phyloP scores from a whole-genome alignment of 2,797 vertebrate species.

The Malurus leucopterus region DNA sequence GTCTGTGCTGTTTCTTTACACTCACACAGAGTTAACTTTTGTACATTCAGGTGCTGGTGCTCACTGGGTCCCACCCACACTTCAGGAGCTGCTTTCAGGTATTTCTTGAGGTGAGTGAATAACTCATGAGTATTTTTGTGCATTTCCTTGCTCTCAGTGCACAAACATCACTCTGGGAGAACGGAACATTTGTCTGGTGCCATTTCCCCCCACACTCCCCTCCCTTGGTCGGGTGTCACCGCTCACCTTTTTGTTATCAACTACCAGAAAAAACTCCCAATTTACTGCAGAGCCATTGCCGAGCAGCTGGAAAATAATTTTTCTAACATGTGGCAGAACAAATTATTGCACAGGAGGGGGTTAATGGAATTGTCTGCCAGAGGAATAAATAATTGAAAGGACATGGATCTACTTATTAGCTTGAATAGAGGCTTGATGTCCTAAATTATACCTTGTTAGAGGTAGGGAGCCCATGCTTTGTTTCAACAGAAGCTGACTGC shows the following conservation, averaged over 20 bases:
- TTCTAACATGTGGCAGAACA: conserved; percentile 62
- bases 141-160: neutral
- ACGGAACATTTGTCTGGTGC: conserved; percentile 15
- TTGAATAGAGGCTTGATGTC: conserved; percentile 50
- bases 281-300: conserved; percentile 46
- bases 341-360: conserved; percentile 68
- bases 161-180: neutral
- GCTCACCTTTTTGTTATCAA: conserved; percentile 38
- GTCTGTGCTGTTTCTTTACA: neutral
- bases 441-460: conserved; percentile 72
- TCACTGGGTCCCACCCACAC: neutral
- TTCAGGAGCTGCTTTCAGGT: conserved; percentile 20
- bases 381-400: conserved; percentile 67
- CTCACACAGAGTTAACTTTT: neutral
- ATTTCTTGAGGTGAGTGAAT: conserved; percentile 23
- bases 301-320: conserved; percentile 61
- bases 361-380: conserved; percentile 68
- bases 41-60: neutral
- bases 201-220: conserved; percentile 25
- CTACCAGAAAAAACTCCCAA: conserved; percentile 30
- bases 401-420: conserved; percentile 59
- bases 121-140: conserved; percentile 28
- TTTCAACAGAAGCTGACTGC: conserved; percentile 36
- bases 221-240: neutral
- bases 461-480: neutral